Base-by-base conservation (phyloP, 2,888 invertebrate genomes). In the Cheilosia scutellata region DNA sequence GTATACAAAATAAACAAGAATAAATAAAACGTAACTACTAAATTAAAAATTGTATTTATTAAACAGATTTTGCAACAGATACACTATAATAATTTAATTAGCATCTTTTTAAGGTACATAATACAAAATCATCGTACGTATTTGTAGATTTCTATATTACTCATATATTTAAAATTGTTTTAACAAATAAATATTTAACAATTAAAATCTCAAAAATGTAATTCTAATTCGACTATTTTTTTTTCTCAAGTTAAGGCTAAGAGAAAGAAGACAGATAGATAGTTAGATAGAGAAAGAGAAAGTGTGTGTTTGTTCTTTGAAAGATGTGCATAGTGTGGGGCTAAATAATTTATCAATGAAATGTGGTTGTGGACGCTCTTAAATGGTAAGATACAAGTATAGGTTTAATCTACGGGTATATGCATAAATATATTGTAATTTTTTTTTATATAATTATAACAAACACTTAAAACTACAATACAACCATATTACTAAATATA, bases 401-500 rank as follows among this genome's bases (percentile, higher is more conserved):
- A 72, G 72, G 76, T 80, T 86, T 72, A 55, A 44, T 72, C 76
- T 86, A 86, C 86, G 71, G 86, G 80, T 86, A 80, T 86, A 86
- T 86, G 71, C 86, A 80, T 80, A 80, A 86, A 86, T 86, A 82
- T 86, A 80, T 79, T 68, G 58, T 49, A 55, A 60, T 68, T 70
- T 71, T 75, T 37, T 37, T 4, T 37, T 37, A 11, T 20, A 79
- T 80, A 80, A 80, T 86, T 76, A 86, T 86, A 86, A 80, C 86
- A 86, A 86, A 86, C 86, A 86, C 86, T 86, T 86, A 86, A 68
- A 44, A 63, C 86, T 80, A 86, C 86, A 82, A 86, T 86, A 86
- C 86, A 86, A 86, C 86, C 86, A 86, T 86, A 86, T 86, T 86
- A 82, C 86, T 86, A 82, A 80, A 80, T 86, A 80, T 86, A 80